These are phyloP conservation scores for Metalampra italica DNA, from an alignment of 2,888 invertebrate genomes.

Conservation along the genomic window DNA sequence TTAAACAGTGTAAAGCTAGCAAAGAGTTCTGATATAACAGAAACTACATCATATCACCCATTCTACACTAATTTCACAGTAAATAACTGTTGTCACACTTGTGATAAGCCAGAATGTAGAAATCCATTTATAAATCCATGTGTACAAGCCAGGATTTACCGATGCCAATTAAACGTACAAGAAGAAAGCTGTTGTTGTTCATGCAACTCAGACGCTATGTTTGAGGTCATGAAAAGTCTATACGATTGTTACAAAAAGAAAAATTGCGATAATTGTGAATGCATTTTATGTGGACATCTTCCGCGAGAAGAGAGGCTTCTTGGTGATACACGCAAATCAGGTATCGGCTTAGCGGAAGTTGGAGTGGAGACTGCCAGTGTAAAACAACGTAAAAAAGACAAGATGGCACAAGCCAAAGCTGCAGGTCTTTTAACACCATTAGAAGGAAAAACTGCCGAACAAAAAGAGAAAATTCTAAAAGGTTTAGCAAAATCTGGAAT, in stretches of 20 bases:
- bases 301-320: conserved; percentile 2
- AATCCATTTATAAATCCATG: conserved; percentile 8
- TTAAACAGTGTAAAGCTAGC: background rate
- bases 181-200: conserved; percentile 28
- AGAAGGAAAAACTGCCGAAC: conserved; percentile 23
- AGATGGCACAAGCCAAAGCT: conserved; percentile 25
- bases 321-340: background rate
- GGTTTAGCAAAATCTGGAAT: conserved; percentile 21
- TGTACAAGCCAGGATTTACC: conserved; percentile 16
- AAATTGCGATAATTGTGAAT: conserved; percentile 8
- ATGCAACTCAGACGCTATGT: conserved; percentile 14
- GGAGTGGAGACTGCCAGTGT: background rate
- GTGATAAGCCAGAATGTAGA: conserved; percentile 11
- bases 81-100: conserved; percentile 19
- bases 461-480: conserved; percentile 32
- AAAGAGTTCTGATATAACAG: background rate
- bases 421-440: conserved; percentile 29
- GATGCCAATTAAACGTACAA: conserved; percentile 23
- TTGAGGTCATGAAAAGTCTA: conserved; percentile 15
- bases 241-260: conserved; percentile 14
- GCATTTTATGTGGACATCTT: conserved; percentile 8
- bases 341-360: background rate
- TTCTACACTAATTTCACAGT: conserved; percentile 19
- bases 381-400: conserved; percentile 13
- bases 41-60: conserved; percentile 8